Percentiles rank a stretch among this genome's conserved stretches.
Conservation (phyloP, 1,140 invertebrate species). For the Formica exsecta region DNA sequence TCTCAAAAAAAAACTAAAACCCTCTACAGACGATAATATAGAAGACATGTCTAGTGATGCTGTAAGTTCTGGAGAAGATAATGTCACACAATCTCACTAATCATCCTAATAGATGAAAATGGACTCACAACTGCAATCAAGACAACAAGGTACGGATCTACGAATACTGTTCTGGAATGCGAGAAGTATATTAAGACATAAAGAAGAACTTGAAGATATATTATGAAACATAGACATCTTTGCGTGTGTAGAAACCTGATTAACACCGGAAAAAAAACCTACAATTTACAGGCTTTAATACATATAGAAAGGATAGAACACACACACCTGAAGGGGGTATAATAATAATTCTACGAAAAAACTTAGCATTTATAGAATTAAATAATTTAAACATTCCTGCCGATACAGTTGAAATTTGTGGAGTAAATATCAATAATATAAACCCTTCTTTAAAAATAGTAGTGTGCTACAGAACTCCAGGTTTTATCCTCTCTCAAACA, state of each 20-base stretch:
- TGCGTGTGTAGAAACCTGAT: constrained; percentile 41
- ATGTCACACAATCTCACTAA: too few species aligned
- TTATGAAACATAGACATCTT: constrained; percentile 20
- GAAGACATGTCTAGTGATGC: too few species aligned
- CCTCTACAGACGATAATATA: too few species aligned
- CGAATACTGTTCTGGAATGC: constrained; percentile 50
- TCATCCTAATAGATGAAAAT: too few species aligned
- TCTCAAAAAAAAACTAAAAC: too few species aligned
- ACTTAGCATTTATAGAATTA: not conserved
- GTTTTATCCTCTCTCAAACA: not conserved
- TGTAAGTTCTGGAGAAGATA: too few species aligned
- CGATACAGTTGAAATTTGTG: constrained; percentile 10
- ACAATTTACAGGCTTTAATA: constrained; percentile 2
- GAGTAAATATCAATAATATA: not conserved
- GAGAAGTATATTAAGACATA: constrained; percentile 26
- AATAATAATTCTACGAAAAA: constrained; percentile 34
- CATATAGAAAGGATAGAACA: constrained; percentile 26
- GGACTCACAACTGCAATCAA: too few species aligned
- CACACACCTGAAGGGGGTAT: constrained; percentile 39
- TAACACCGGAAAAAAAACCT: not conserved
- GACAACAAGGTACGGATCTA: too few species aligned
- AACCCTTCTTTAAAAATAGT: not conserved
- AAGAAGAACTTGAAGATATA: not conserved
- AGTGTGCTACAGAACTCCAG: constrained; percentile 38
- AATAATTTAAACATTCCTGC: too few species aligned